Conservation (phyloP, 2,113 vertebrate genomes). For the Bucco capensis region DNA sequence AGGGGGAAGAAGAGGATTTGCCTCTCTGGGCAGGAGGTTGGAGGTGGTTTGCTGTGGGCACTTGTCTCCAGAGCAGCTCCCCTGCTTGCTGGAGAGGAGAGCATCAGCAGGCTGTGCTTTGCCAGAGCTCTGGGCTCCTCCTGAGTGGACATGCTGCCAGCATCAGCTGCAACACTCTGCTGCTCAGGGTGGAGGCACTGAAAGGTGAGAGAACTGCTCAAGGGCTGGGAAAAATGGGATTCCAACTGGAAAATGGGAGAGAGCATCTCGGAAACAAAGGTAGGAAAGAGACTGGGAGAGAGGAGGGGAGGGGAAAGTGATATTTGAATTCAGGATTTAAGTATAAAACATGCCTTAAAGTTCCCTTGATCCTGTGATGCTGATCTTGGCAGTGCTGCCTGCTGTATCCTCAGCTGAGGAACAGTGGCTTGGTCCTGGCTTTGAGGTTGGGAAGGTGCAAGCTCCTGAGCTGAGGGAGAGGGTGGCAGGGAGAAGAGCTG, state of each 20-base stretch:
- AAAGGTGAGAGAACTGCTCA: constrained; percentile 10
- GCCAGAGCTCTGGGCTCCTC: neutral
- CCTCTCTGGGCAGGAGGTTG: neutral
- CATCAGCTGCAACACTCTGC: neutral
- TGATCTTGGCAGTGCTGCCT: neutral
- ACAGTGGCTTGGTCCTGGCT: no score
- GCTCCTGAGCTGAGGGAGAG: neutral
- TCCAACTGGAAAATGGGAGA: neutral
- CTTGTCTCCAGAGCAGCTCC: neutral
- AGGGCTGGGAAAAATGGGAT: neutral
- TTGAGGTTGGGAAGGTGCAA: no score
- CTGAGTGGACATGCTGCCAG: neutral
- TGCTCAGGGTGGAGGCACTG: neutral
- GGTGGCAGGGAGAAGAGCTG: neutral
- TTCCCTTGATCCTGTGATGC: neutral
- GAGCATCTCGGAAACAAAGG: neutral
- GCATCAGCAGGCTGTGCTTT: neutral
- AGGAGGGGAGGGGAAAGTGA: neutral
- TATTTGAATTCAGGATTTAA: neutral
- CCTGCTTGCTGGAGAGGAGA: neutral
- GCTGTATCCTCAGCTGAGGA: neutral
- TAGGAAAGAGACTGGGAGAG: neutral
- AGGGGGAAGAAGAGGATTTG: neutral
- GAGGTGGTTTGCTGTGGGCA: neutral
- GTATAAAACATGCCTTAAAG: neutral